Evolutionary conservation across 2,797 vertebrate species (phyloP).

Genomic region (Lagocephalus sceleratus): DNA sequence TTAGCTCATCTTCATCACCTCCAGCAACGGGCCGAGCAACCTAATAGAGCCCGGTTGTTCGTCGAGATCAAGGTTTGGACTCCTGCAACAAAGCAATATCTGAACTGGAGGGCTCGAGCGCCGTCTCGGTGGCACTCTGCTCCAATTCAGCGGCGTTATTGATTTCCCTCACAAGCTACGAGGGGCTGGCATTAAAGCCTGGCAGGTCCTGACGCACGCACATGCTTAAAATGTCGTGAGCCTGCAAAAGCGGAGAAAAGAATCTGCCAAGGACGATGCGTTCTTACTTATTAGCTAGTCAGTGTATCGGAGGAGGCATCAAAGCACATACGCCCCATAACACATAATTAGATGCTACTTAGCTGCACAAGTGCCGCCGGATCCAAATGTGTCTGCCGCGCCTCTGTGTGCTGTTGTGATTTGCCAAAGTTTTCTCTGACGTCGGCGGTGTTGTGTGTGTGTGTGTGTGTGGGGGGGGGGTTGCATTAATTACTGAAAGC

Average conservation of each 20-base stretch:
- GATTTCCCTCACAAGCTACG: constrained; percentile 52
- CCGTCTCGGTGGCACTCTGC: constrained; percentile 35
- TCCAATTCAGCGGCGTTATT: constrained; percentile 52
- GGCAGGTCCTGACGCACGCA: constrained; percentile 62
- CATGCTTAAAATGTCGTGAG: constrained; percentile 67
- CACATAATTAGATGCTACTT: constrained; percentile 47
- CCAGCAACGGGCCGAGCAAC: no score
- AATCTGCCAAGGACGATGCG: constrained; percentile 58
- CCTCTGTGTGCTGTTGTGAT: constrained; percentile 19
- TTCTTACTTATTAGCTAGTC: constrained; percentile 66
- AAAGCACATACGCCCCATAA: constrained; percentile 37
- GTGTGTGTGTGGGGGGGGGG: no score
- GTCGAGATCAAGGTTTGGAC: no score
- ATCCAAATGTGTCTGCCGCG: constrained; percentile 17
- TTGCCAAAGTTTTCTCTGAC: constrained; percentile 13
- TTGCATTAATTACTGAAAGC: constrained; percentile 43
- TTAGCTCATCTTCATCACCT: no score
- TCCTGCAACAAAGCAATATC: constrained; percentile 38
- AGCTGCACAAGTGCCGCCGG: no score
- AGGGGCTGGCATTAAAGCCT: constrained; percentile 44
- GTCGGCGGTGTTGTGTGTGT: constrained; percentile 2
- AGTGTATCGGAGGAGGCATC: constrained; percentile 51
- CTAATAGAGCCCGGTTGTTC: no score
- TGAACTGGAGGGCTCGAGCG: constrained; percentile 18
- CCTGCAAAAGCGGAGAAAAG: constrained; percentile 63